A percentile compares a stretch with the other conserved stretches of the same genome.
Conservation (phyloP, 1,140 invertebrate genomes). For the Sesamia nonagrioides region DNA sequence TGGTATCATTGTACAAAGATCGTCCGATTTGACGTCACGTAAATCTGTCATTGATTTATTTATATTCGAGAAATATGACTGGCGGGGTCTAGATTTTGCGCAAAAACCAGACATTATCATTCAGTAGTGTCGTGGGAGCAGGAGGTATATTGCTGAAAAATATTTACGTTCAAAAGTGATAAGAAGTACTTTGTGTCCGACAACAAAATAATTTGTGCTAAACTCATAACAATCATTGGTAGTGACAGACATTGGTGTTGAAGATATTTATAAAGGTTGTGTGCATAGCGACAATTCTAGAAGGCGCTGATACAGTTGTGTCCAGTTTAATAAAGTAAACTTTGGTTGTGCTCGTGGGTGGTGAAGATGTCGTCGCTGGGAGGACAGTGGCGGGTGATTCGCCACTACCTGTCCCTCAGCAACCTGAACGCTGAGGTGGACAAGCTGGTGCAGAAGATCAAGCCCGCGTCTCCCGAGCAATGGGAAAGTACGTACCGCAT, state of each 20-base stretch:
- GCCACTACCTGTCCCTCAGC: constrained; percentile 79
- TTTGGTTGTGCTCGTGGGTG: background rate
- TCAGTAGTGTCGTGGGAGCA: background rate
- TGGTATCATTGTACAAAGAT: constrained; percentile 70
- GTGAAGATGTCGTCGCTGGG: constrained; percentile 80
- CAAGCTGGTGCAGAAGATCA: constrained; percentile 79
- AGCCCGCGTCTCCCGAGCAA: constrained; percentile 79
- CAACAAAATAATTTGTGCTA: background rate
- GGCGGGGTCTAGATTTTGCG: constrained; percentile 62
- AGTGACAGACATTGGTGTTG: background rate
- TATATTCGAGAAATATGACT: constrained; percentile 63
- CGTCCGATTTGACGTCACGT: constrained; percentile 72
- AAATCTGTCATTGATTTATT: constrained; percentile 80
- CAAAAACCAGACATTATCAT: constrained; percentile 25
- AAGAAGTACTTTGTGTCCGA: background rate
- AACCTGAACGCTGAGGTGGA: constrained; percentile 80
- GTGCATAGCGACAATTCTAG: constrained; percentile 6
- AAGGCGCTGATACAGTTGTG: background rate
- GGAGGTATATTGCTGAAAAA: background rate
- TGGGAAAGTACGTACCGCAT: constrained; percentile 79
- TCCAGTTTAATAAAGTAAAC: background rate
- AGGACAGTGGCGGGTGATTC: constrained; percentile 78
- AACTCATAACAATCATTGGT: background rate
- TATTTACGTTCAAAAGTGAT: no score
- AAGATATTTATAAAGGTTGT: background rate